Conservation (phyloP, 2,888 invertebrate genomes). For the Sphaerophoria rueppellii region DNA sequence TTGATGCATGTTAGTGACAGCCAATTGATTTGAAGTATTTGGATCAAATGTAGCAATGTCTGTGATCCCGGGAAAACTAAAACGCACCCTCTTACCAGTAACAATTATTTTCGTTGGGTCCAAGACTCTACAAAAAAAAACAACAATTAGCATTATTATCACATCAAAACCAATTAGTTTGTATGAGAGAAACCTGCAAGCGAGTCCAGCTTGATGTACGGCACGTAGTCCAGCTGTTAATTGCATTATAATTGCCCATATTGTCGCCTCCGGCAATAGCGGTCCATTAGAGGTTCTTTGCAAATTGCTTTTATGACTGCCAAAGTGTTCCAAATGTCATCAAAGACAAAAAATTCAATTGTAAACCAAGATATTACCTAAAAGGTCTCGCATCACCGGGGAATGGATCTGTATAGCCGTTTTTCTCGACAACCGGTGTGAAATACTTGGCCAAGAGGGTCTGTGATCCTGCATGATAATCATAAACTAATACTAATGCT, state of each 20-base stretch:
- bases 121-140: slow-evolving; percentile 85
- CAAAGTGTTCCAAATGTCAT: slow-evolving; percentile 46
- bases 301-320: slow-evolving; percentile 82
- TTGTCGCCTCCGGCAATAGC: slow-evolving; percentile 92
- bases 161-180: not conserved
- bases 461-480: slow-evolving; percentile 95
- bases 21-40: slow-evolving; percentile 86
- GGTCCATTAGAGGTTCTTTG: slow-evolving; percentile 86
- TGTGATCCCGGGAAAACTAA: slow-evolving; percentile 91
- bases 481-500: slow-evolving; percentile 97
- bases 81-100: slow-evolving; percentile 89
- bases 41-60: slow-evolving; percentile 91
- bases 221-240: slow-evolving; percentile 95
- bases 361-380: slow-evolving; percentile 77
- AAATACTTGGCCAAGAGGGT: slow-evolving; percentile 94
- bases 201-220: slow-evolving; percentile 89
- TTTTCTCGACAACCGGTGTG: slow-evolving; percentile 84
- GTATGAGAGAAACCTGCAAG: slow-evolving; percentile 83
- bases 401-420: slow-evolving; percentile 90
- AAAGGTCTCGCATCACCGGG: slow-evolving; percentile 88
- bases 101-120: slow-evolving; percentile 96
- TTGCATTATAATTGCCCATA: slow-evolving; percentile 98
- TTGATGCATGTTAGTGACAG: slow-evolving; percentile 88
- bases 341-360: slow-evolving; percentile 13
- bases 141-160: not conserved